A percentile compares a stretch with the other conserved stretches of the same genome.
phyloP scores from a whole-genome alignment of 2,797 vertebrate species.

The Gadopsis marmoratus region DNA sequence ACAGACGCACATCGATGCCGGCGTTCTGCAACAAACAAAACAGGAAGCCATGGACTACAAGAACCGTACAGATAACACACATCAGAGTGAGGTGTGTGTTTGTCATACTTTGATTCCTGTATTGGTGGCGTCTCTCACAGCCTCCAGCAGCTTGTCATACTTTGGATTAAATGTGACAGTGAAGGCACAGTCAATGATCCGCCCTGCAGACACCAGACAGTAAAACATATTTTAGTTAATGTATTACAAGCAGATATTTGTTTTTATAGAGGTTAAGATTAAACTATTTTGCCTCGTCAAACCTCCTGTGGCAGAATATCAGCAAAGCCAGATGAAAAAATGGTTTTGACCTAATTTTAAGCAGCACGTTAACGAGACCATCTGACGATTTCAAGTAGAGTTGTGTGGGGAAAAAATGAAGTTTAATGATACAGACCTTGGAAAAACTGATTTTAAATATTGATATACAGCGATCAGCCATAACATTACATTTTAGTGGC shows the following conservation, averaged over 20 bases:
- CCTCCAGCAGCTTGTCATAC: constrained; percentile 97
- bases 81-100: no score
- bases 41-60: background rate
- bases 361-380: background rate
- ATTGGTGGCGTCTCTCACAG: constrained; percentile 98
- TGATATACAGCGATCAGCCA: no score
- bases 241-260: background rate
- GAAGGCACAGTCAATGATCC: constrained; percentile 99
- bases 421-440: no score
- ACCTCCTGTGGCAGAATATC: background rate
- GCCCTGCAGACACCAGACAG: constrained; percentile 83
- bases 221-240: background rate
- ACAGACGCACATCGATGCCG: constrained; percentile 97
- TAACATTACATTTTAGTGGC: no score
- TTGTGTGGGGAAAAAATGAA: background rate
- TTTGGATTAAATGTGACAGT: constrained; percentile 99
- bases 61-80: background rate
- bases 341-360: background rate
- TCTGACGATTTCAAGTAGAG: background rate
- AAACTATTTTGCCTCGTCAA: background rate
- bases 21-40: constrained; percentile 86
- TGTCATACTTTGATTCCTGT: constrained; percentile 96
- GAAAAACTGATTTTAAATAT: no score
- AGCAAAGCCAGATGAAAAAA: background rate
- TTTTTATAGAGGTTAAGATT: background rate